Conservation (phyloP, 2,888 invertebrate species). For the Trachelus stipa region DNA sequence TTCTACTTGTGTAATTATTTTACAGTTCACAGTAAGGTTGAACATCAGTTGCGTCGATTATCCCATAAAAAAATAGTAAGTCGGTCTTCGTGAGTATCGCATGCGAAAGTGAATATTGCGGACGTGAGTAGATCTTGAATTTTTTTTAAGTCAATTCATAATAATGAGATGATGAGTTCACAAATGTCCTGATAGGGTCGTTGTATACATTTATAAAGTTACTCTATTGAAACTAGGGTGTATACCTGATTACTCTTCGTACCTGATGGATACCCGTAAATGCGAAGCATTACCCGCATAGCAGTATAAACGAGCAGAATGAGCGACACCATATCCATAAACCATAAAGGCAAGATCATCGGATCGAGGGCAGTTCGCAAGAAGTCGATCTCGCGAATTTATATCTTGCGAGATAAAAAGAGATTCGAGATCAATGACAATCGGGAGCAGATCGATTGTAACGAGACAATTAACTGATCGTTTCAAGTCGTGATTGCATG, state of each 20-base stretch:
- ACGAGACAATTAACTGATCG: slow-evolving; percentile 37
- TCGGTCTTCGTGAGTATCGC: no score
- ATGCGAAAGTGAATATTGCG: no score
- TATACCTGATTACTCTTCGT: background rate
- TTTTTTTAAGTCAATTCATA: no score
- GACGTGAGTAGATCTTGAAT: no score
- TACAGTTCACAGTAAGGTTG: background rate
- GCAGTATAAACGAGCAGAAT: background rate
- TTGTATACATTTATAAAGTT: background rate
- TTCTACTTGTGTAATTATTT: background rate
- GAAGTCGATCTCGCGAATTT: slow-evolving; percentile 42
- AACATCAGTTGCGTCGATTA: no score
- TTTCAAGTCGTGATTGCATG: background rate
- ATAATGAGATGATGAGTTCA: background rate
- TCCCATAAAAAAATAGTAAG: no score
- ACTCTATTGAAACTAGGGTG: background rate
- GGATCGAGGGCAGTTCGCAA: slow-evolving; percentile 29
- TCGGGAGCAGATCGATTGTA: slow-evolving; percentile 13
- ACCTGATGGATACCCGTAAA: background rate
- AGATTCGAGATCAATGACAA: slow-evolving; percentile 23
- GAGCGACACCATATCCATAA: background rate
- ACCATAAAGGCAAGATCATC: background rate
- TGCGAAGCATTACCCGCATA: background rate
- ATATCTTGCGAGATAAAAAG: slow-evolving; percentile 28
- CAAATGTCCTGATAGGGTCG: background rate